A percentile compares a stretch with the other conserved stretches of the same genome.
These are phyloP conservation scores for Micrastur ruficollis DNA, from an alignment of 2,797 vertebrate species.

Conservation along the genomic window DNA sequence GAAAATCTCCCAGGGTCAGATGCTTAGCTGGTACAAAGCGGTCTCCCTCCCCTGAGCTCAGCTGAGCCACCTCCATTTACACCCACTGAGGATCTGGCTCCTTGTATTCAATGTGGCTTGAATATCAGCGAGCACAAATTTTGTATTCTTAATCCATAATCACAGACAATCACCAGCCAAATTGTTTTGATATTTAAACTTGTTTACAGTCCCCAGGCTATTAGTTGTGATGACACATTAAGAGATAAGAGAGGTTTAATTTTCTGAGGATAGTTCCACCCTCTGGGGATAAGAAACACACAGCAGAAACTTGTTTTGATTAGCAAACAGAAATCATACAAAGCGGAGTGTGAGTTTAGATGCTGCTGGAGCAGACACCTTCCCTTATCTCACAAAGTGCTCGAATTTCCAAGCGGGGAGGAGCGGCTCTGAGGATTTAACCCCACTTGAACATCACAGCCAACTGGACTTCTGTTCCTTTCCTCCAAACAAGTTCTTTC, in stretches of 20 bases:
- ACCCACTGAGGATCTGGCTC: background rate
- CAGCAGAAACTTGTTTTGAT: conserved; percentile 39
- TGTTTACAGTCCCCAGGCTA: conserved; percentile 68
- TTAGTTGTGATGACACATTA: conserved; percentile 69
- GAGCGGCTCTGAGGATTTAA: background rate
- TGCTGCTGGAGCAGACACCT: background rate
- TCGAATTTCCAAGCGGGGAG: background rate
- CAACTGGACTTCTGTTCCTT: background rate
- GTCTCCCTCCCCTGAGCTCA: background rate
- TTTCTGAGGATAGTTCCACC: conserved; percentile 56
- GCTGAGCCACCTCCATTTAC: background rate
- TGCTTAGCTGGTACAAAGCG: background rate
- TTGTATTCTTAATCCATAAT: conserved; percentile 60
- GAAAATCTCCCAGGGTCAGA: background rate
- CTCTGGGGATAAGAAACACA: conserved; percentile 46
- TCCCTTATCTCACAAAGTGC: conserved; percentile 3
- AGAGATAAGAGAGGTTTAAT: conserved; percentile 68
- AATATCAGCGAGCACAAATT: conserved; percentile 10
- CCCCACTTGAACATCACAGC: background rate
- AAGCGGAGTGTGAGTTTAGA: background rate
- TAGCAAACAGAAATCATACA: conserved; percentile 38
- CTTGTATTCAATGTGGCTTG: background rate
- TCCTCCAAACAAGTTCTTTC: background rate
- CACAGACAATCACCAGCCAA: conserved; percentile 51
- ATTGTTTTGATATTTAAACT: conserved; percentile 67